phyloP scores from a whole-genome alignment of 2,888 invertebrate species.

The Lingula anatina region DNA sequence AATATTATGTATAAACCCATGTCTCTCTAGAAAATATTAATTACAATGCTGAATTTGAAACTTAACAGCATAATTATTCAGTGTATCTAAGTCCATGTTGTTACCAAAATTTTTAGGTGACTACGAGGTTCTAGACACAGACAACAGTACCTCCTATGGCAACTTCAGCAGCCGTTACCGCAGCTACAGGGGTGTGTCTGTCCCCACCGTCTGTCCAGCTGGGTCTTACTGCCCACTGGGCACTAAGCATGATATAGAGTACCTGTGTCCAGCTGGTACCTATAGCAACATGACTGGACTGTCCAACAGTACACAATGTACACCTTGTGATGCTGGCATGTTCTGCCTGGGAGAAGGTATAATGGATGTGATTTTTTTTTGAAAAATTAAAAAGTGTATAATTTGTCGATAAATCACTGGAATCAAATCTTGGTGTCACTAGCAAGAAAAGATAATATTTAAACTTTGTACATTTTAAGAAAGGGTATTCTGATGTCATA shows the following conservation, averaged over 20 bases:
- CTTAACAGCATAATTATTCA: too few relatives aligned
- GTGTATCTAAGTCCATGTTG: too few relatives aligned
- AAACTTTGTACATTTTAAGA: too few relatives aligned
- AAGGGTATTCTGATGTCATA: too few relatives aligned
- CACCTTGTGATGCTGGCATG: constrained; percentile 38
- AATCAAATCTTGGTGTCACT: too few relatives aligned
- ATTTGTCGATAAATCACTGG: too few relatives aligned
- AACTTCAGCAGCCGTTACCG: constrained; percentile 37
- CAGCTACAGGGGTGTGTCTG: constrained; percentile 39
- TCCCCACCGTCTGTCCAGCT: constrained; percentile 36
- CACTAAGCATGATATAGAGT: constrained; percentile 31
- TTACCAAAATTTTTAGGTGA: constrained; percentile 41
- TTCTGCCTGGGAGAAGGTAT: constrained; percentile 43
- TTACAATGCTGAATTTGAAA: too few relatives aligned
- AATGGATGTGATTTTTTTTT: too few relatives aligned
- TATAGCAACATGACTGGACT: constrained; percentile 42
- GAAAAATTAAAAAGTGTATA: too few relatives aligned
- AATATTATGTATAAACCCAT: too few relatives aligned
- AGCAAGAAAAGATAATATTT: too few relatives aligned
- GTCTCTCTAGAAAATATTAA: too few relatives aligned
- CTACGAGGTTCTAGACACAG: constrained; percentile 35
- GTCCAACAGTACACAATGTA: constrained; percentile 30
- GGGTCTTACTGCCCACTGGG: constrained; percentile 42
- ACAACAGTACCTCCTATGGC: constrained; percentile 28
- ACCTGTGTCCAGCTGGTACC: constrained; percentile 38